Conservation (phyloP, 2,888 invertebrate species). For the Eumerus sabulonum region DNA sequence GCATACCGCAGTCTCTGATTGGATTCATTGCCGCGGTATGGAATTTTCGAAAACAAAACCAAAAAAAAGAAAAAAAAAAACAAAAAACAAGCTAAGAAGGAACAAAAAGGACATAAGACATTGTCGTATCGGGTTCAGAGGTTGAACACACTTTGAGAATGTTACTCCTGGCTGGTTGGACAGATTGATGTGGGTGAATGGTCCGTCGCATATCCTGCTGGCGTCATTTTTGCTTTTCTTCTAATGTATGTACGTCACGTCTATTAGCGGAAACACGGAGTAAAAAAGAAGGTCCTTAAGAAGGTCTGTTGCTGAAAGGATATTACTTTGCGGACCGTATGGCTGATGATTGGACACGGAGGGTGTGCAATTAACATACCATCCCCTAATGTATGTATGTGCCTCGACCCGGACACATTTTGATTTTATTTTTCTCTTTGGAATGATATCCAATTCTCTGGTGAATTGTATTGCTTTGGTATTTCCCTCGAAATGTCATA, state of each 20-base stretch:
- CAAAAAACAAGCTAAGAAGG: conserved; percentile 3
- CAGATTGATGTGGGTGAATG: too few relatives aligned
- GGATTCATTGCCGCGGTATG: conserved; percentile 42
- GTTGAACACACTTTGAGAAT: conserved; percentile 39
- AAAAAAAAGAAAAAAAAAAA: conserved; percentile 18
- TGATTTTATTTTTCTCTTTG: conserved; percentile 3
- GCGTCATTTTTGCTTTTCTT: conserved; percentile 35
- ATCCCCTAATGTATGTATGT: conserved; percentile 30
- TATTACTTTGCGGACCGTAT: conserved; percentile 53
- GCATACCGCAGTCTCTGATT: conserved; percentile 46
- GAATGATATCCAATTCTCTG: conserved; percentile 46
- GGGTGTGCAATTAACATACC: conserved; percentile 65
- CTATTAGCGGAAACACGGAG: conserved; percentile 35
- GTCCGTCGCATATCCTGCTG: neutral
- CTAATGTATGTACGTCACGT: conserved; percentile 23
- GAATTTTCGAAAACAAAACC: conserved; percentile 23
- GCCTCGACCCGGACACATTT: conserved; percentile 1
- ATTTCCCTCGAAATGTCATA: conserved; percentile 63
- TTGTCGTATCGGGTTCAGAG: conserved; percentile 34
- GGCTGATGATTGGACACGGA: conserved; percentile 63
- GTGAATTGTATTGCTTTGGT: conserved; percentile 66
- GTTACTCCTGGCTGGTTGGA: conserved; percentile 13
- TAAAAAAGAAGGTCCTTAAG: conserved; percentile 34
- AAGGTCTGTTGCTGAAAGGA: conserved; percentile 64
- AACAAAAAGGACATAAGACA: conserved; percentile 44